Evolutionary conservation across 2,797 vertebrate genomes (phyloP).

Genomic region (Glossophaga mutica): DNA sequence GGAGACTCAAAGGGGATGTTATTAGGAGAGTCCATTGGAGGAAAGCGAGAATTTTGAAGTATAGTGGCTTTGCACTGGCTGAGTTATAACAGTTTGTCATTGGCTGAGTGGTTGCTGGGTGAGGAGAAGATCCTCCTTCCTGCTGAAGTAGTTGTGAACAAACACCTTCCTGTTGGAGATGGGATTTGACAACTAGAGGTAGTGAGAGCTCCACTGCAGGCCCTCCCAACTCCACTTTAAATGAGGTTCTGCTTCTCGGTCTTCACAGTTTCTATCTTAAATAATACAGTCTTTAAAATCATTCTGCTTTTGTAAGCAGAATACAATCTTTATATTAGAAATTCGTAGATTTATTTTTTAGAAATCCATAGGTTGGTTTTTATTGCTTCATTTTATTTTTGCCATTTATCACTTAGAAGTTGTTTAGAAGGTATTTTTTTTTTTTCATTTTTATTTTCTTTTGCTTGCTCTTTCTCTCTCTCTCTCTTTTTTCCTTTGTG

Average conservation of each 20-base stretch:
- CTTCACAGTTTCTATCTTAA: neutral
- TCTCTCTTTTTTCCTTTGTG: neutral
- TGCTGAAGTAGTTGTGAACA: neutral
- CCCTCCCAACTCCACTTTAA: neutral
- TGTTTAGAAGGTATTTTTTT: neutral
- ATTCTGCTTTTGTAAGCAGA: neutral
- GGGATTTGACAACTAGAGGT: neutral
- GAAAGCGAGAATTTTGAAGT: neutral
- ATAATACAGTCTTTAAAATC: neutral
- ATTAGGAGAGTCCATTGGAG: neutral
- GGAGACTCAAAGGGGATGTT: neutral
- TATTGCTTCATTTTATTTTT: conserved; percentile 7
- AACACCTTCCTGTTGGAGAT: neutral
- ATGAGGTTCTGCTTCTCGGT: neutral
- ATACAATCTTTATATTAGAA: neutral
- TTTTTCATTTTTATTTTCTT: neutral
- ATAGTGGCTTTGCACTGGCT: neutral
- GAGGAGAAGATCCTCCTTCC: neutral
- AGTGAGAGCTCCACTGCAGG: too few relatives aligned
- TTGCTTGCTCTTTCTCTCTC: neutral
- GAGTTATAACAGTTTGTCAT: neutral
- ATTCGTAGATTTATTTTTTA: neutral
- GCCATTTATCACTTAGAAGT: neutral
- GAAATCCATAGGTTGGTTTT: neutral
- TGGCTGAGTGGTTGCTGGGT: neutral